Percentiles rank a stretch among this genome's conserved stretches.
Conservation (phyloP, 2,888 invertebrate genomes). For the Drosophila colorata region DNA sequence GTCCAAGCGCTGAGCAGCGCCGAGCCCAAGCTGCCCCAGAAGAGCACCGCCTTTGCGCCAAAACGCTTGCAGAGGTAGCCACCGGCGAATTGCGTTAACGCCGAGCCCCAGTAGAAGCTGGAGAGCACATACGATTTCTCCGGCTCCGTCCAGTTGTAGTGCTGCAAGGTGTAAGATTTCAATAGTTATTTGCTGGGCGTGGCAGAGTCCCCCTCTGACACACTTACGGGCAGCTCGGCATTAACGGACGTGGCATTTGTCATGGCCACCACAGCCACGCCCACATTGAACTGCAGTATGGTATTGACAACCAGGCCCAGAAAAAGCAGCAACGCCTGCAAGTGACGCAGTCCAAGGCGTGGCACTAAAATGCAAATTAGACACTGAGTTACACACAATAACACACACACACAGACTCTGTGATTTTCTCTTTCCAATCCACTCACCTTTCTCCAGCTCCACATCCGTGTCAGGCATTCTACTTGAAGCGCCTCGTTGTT, state of each 20-base stretch:
- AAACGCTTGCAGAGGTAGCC: slow-evolving; percentile 89
- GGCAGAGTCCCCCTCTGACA: background rate
- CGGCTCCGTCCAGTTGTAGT: slow-evolving; percentile 85
- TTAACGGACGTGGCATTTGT: slow-evolving; percentile 86
- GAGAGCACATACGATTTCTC: slow-evolving; percentile 88
- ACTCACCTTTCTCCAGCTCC: slow-evolving; percentile 50
- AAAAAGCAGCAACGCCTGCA: slow-evolving; percentile 88
- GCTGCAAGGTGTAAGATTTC: slow-evolving; percentile 54
- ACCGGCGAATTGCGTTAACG: slow-evolving; percentile 87
- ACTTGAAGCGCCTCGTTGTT: background rate
- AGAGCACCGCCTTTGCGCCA: slow-evolving; percentile 88
- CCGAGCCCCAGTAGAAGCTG: slow-evolving; percentile 92
- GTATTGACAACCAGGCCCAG: slow-evolving; percentile 88
- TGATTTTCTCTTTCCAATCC: background rate
- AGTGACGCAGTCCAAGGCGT: slow-evolving; percentile 87
- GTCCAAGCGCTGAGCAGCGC: slow-evolving; percentile 88
- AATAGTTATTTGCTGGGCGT: slow-evolving; percentile 7
- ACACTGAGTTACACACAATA: slow-evolving; percentile 7
- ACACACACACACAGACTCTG: background rate
- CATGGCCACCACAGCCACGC: slow-evolving; percentile 92
- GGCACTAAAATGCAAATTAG: slow-evolving; percentile 66
- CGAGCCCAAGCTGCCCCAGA: slow-evolving; percentile 87
- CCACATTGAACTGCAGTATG: slow-evolving; percentile 89
- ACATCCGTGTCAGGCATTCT: slow-evolving; percentile 37
- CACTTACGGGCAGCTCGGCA: slow-evolving; percentile 75